Evolutionary conservation across 1,140 invertebrate genomes (phyloP).

Genomic region (Physella acuta): DNA sequence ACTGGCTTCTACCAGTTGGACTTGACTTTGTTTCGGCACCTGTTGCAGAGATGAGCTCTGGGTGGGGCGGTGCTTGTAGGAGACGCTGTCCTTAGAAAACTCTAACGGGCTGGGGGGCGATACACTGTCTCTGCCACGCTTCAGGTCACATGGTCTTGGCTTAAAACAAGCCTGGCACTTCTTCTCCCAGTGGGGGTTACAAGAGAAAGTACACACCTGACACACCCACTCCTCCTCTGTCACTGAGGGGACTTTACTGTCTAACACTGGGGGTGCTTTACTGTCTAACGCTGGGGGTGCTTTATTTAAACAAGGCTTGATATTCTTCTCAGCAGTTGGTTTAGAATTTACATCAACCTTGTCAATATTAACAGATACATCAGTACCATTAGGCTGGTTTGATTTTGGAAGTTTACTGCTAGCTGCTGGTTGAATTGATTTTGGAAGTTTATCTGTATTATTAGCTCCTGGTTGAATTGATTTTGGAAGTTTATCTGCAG

Average conservation of each 20-base stretch:
- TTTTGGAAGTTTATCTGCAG: not conserved
- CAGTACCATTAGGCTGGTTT: not conserved
- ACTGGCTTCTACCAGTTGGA: no score
- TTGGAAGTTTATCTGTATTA: not conserved
- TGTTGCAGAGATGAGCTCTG: slow-evolving; percentile 4
- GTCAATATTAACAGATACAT: not conserved
- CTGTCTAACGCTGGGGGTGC: not conserved
- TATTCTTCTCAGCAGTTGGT: no score
- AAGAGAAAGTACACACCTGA: slow-evolving; percentile 40
- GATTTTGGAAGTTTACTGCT: not conserved
- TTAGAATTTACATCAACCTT: no score
- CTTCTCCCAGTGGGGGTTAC: slow-evolving; percentile 39
- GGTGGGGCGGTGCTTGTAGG: slow-evolving; percentile 23
- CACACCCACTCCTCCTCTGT: slow-evolving; percentile 45
- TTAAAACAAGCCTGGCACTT: slow-evolving; percentile 40
- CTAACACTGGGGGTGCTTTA: not conserved
- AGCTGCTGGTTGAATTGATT: not conserved
- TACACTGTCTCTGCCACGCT: not conserved
- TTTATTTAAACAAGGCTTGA: no score
- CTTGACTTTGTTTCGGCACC: no score
- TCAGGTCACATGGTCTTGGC: slow-evolving; percentile 4
- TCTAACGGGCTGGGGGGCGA: slow-evolving; percentile 32
- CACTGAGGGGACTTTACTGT: not conserved
- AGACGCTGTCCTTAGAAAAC: slow-evolving; percentile 27
- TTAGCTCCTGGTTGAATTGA: not conserved